Conservation (phyloP, 2,888 invertebrate genomes). For the Candidula unifasciata region DNA sequence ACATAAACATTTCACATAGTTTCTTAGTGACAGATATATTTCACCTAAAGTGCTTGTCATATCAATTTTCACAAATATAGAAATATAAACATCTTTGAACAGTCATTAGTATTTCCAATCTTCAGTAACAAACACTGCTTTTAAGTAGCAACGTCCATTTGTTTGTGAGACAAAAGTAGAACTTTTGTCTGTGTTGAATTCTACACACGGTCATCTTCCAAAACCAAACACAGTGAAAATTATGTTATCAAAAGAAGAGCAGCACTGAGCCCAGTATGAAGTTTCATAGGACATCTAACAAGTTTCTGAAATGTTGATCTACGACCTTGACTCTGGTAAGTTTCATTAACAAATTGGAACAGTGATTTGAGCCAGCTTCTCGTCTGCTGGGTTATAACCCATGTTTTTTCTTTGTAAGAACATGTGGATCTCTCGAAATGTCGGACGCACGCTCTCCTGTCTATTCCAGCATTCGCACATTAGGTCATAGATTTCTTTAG, state of each 20-base stretch:
- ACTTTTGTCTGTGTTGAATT: not conserved
- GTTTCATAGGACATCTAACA: not conserved
- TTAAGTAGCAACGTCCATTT: not conserved
- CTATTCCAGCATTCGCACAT: slow-evolving; percentile 95
- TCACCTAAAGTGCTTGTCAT: too few species aligned
- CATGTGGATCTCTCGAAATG: slow-evolving; percentile 91
- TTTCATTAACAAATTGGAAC: slow-evolving; percentile 69
- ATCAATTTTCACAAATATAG: too few species aligned
- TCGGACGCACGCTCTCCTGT: slow-evolving; percentile 87
- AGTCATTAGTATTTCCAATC: too few species aligned
- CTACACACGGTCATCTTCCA: not conserved
- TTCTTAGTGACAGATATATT: too few species aligned
- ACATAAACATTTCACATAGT: too few species aligned
- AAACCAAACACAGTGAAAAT: not conserved
- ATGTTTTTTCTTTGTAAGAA: slow-evolving; percentile 83
- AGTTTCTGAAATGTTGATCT: not conserved
- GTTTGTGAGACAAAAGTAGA: not conserved
- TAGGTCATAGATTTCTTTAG: slow-evolving; percentile 91
- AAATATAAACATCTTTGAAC: too few species aligned
- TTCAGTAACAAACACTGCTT: too few species aligned
- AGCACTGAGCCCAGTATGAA: not conserved
- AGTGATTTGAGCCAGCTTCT: slow-evolving; percentile 72
- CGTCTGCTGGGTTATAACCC: slow-evolving; percentile 77
- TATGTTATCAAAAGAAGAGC: not conserved
- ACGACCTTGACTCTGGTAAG: not conserved